Percentiles rank a stretch among this genome's conserved stretches.
Evolutionary conservation across 2,797 vertebrate genomes (phyloP).

Genomic region (Chelon auratus): DNA sequence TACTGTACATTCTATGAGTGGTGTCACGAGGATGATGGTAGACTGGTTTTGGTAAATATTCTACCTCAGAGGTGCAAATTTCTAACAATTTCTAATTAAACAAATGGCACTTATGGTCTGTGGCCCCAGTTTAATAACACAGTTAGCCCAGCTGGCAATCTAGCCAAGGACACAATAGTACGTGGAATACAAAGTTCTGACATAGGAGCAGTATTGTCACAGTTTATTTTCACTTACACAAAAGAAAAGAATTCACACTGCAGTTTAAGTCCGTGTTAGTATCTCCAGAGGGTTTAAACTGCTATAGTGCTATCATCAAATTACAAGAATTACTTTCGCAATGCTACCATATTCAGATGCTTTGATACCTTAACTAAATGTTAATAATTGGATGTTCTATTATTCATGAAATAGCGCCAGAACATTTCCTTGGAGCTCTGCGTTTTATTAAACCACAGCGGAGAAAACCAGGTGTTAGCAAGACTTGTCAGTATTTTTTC

Average conservation of each 20-base stretch:
- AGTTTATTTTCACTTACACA: neutral
- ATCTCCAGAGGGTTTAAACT: neutral
- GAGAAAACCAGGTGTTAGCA: constrained; percentile 47
- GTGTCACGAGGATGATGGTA: neutral
- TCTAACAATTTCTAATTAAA: neutral
- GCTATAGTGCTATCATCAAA: neutral
- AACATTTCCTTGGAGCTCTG: constrained; percentile 68
- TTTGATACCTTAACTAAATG: constrained; percentile 56
- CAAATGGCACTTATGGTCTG: neutral
- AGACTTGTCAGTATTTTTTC: constrained; percentile 79
- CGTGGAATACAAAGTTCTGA: neutral
- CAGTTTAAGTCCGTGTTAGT: neutral
- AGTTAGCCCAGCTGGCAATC: neutral
- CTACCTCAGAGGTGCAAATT: neutral
- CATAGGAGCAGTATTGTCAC: neutral
- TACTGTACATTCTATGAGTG: neutral
- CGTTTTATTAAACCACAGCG: constrained; percentile 74
- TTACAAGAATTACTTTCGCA: constrained; percentile 10
- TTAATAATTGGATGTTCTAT: constrained; percentile 77
- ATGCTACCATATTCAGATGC: constrained; percentile 6
- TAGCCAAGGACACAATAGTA: neutral
- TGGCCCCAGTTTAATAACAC: neutral
- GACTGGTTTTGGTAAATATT: neutral
- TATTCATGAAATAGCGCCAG: constrained; percentile 68
- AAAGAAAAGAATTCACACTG: neutral